phyloP scores from a whole-genome alignment of 2,888 invertebrate species.

The Philonicus albiceps region DNA sequence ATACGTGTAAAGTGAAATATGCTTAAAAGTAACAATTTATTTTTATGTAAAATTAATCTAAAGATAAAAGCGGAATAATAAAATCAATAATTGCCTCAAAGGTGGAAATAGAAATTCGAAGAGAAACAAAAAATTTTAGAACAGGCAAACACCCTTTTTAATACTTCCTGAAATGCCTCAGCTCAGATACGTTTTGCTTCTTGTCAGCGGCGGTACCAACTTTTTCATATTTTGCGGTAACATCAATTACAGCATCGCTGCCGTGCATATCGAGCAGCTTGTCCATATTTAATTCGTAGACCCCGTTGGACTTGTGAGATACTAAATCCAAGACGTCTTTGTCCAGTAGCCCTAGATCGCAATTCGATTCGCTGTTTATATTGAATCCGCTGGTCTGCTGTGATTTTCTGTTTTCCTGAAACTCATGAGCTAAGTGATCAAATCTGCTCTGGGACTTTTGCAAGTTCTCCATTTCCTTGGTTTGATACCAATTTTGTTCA shows the following conservation, averaged over 20 bases:
- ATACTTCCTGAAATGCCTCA: conserved; percentile 47
- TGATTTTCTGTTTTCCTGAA: conserved; percentile 47
- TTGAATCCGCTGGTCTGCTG: conserved; percentile 52
- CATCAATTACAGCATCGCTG: conserved; percentile 42
- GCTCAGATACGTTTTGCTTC: conserved; percentile 48
- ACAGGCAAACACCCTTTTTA: conserved; percentile 17
- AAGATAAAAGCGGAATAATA: conserved; percentile 19
- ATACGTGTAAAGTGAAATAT: background rate
- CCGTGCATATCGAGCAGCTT: conserved; percentile 44
- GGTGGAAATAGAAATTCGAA: conserved; percentile 12
- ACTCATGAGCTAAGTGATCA: conserved; percentile 38
- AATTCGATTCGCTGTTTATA: conserved; percentile 46
- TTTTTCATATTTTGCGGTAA: conserved; percentile 44
- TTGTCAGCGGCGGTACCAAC: conserved; percentile 28
- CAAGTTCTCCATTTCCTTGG: conserved; percentile 41
- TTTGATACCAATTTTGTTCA: conserved; percentile 52
- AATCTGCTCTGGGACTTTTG: background rate
- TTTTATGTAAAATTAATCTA: background rate
- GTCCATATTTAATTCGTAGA: conserved; percentile 51
- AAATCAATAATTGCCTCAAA: conserved; percentile 5
- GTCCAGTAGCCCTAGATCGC: conserved; percentile 44
- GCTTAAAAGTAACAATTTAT: background rate
- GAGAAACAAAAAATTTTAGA: background rate
- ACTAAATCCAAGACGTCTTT: conserved; percentile 50
- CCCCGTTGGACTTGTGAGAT: conserved; percentile 48